These are phyloP conservation scores for Napeogenes sylphis DNA, from an alignment of 2,888 invertebrate genomes.

Conservation along the genomic window DNA sequence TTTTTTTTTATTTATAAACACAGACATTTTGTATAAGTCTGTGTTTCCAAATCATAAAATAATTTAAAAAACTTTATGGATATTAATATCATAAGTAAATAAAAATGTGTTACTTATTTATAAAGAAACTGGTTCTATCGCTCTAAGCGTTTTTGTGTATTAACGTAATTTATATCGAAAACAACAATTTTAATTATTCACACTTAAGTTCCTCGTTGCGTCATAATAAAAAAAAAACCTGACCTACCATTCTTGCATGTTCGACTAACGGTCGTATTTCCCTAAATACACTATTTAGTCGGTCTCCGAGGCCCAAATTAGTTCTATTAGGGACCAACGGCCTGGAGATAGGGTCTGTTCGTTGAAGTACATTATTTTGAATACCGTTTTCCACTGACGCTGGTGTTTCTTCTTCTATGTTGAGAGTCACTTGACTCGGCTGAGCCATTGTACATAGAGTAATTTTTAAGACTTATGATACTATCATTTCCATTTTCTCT, in stretches of 20 bases:
- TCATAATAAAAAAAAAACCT: constrained; percentile 12
- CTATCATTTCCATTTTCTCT: constrained; percentile 40
- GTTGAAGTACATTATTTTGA: constrained; percentile 51
- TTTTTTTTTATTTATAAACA: too few relatives aligned
- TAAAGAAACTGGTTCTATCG: background rate
- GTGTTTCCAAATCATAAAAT: too few relatives aligned
- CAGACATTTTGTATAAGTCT: too few relatives aligned
- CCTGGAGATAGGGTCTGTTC: constrained; percentile 59
- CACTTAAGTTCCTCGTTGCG: constrained; percentile 16
- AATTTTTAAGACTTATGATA: constrained; percentile 24
- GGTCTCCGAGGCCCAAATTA: constrained; percentile 65
- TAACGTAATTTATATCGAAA: background rate
- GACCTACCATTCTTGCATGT: constrained; percentile 75
- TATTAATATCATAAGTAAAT: too few relatives aligned
- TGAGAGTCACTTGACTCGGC: constrained; percentile 62
- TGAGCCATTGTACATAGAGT: constrained; percentile 54
- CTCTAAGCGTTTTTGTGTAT: background rate
- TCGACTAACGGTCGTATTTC: constrained; percentile 82
- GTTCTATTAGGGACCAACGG: constrained; percentile 50
- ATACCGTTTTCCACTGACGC: constrained; percentile 48
- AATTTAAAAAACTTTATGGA: too few relatives aligned
- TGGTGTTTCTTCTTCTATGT: constrained; percentile 61
- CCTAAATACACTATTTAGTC: constrained; percentile 72
- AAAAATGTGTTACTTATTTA: background rate
- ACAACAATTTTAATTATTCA: constrained; percentile 7